Percentiles rank a stretch among this genome's conserved stretches.
Conservation (phyloP, 1,140 invertebrate genomes). For the Drosophila tsacasi region DNA sequence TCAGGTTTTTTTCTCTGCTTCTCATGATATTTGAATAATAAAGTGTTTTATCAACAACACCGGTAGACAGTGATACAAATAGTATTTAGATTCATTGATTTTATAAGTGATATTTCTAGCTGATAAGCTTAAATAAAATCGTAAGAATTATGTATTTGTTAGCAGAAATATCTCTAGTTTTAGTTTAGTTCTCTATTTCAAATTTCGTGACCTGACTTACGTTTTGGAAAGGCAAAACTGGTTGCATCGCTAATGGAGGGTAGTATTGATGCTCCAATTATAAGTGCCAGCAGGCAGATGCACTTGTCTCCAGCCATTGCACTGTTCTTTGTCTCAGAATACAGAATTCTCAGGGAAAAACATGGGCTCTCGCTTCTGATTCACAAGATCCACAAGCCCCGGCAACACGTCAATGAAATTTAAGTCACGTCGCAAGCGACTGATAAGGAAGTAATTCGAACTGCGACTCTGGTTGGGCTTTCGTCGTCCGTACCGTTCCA, state of each 20-base stretch:
- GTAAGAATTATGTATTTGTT: not conserved
- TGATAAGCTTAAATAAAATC: not conserved
- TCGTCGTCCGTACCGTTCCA: slow-evolving; percentile 12
- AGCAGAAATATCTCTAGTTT: not conserved
- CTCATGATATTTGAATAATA: slow-evolving; percentile 15
- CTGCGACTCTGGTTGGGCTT: slow-evolving; percentile 26
- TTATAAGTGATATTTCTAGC: not conserved
- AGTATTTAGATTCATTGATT: not conserved
- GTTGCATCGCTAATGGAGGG: slow-evolving; percentile 9
- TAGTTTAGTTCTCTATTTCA: not conserved
- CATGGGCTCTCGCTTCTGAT: slow-evolving; percentile 26
- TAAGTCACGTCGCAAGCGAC: slow-evolving; percentile 41
- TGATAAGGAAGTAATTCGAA: slow-evolving; percentile 62
- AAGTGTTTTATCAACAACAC: not conserved
- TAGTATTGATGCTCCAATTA: slow-evolving; percentile 34
- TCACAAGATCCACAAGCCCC: slow-evolving; percentile 29
- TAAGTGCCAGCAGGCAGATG: slow-evolving; percentile 40
- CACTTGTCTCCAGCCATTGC: slow-evolving; percentile 41
- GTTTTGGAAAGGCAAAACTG: slow-evolving; percentile 33
- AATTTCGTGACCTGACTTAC: slow-evolving; percentile 44
- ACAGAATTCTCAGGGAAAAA: slow-evolving; percentile 20
- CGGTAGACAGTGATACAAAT: not conserved
- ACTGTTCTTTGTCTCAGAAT: slow-evolving; percentile 45
- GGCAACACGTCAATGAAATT: slow-evolving; percentile 31
- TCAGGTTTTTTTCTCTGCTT: slow-evolving; percentile 2